Evolutionary conservation across 2,113 vertebrate genomes (phyloP).

Genomic region (Neolamprologus sp.): DNA sequence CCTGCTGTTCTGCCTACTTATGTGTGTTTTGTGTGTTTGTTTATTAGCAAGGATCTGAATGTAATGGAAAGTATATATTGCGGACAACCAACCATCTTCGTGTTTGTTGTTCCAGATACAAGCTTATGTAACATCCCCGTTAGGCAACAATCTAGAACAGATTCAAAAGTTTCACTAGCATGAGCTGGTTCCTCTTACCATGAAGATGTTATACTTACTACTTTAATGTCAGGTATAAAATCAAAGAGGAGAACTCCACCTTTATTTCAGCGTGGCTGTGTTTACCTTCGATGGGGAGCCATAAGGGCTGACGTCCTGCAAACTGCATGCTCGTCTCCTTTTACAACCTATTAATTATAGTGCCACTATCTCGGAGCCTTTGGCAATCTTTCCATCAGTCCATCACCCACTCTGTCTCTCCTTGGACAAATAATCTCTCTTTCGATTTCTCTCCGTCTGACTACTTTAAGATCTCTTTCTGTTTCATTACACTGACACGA

Average conservation of each 20-base stretch:
- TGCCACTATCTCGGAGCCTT: constrained; percentile 28
- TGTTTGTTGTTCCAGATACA: not conserved
- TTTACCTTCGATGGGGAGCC: constrained; percentile 16
- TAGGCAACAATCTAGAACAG: not conserved
- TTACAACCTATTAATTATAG: constrained; percentile 68
- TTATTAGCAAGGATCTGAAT: constrained; percentile 13
- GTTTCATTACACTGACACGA: not conserved
- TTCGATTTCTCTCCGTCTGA: not conserved
- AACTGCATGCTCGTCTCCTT: constrained; percentile 42
- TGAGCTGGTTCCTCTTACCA: not conserved
- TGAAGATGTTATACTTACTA: not conserved
- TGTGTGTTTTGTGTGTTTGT: not conserved
- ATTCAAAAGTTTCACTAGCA: not conserved
- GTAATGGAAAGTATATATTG: not conserved
- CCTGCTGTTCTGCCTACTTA: not conserved
- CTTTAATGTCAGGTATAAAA: not conserved
- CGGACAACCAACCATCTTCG: not conserved
- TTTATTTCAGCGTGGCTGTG: constrained; percentile 1
- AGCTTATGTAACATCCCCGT: not conserved
- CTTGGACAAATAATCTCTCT: not conserved
- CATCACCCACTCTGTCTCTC: not conserved
- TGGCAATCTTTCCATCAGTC: constrained; percentile 1
- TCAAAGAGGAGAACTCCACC: not conserved
- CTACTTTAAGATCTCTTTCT: not conserved
- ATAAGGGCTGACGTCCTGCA: constrained; percentile 24